Base-by-base conservation (phyloP, 2,113 vertebrate genomes). In the Dasyornis broadbenti region DNA sequence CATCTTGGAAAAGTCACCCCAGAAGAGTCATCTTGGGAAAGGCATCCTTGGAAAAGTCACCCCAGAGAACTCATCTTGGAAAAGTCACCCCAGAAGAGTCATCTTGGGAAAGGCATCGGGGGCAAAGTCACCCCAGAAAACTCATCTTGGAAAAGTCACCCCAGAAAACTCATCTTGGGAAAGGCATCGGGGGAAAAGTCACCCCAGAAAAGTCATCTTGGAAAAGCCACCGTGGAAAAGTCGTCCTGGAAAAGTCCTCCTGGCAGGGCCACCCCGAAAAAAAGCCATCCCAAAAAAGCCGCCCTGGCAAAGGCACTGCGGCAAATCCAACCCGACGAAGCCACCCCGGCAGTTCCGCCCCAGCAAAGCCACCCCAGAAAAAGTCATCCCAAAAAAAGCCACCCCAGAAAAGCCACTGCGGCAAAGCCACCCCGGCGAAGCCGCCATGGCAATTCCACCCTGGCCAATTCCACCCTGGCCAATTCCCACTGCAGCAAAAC, bases 31-130 rank as follows among this genome's bases (percentile, higher is more conserved):
- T 21, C 13, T 3, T 11, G 20, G 44, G 8, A 23, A 65, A 22
- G 49, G 8, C 35, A 33, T n/a, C 13, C 30, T 0, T 0, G 23
- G 78, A 11, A 40, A 10, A 16, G 13, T 20, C n/a, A 4, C 15
- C 30, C 2, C n/a, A n/a, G n/a, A n/a, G n/a, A n/a, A n/a, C n/a
- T n/a, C n/a, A n/a, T n/a, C n/a, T n/a, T 15, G 14, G 45, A 10
- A 52, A 40, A 68, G 33, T 7, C 44, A 52, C 35, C 47, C n/a
- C 15, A 4, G 14, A 7, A 47, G 47, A 47, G n/a, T 6, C n/a
- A 1, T 21, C 13, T 3, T 11, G 20, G 44, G 8, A 23, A 65
- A 22, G 49, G 8, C 35, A 33, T 10, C 30, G 0, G n/a, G n/a
- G n/a, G n/a, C n/a, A 77, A 63, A 42, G 15, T 6, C 65, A 49